A percentile compares a stretch with the other conserved stretches of the same genome.
phyloP scores from a whole-genome alignment of 2,113 vertebrate genomes.

The Phocoena phocoena region DNA sequence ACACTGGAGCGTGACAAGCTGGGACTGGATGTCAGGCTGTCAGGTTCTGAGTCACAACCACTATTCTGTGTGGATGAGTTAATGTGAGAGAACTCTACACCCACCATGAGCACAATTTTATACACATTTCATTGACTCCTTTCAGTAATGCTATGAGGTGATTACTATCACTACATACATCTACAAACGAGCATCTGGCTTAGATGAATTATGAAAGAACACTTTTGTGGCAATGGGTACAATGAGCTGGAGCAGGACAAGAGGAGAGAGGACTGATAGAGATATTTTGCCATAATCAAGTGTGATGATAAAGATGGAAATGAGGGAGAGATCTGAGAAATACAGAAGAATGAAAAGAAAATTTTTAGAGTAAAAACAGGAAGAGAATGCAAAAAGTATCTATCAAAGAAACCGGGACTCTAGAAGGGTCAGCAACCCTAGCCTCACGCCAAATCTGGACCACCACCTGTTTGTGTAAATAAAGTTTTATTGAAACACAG shows the following conservation, averaged over 20 bases:
- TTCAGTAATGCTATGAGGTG: not conserved
- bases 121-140: not conserved
- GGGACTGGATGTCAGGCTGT: not conserved
- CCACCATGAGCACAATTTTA: not conserved
- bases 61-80: not conserved
- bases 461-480: not conserved
- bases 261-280: not conserved
- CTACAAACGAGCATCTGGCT: not conserved
- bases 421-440: not conserved
- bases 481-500: not conserved
- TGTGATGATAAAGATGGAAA: not conserved
- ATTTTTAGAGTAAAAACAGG: not conserved
- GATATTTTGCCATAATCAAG: not conserved
- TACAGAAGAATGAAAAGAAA: not conserved
- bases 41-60: not conserved
- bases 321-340: not conserved
- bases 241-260: not conserved
- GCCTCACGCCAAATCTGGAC: not conserved
- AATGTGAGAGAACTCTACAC: not conserved
- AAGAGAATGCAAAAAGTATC: not conserved
- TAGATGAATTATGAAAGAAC: not conserved
- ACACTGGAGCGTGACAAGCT: not conserved
- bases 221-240: not conserved
- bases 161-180: not conserved
- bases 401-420: not conserved